Percentiles rank a stretch among this genome's conserved stretches.
These are phyloP conservation scores for Anolis sagrei DNA, from an alignment of 2,113 vertebrate genomes.

Conservation along the genomic window DNA sequence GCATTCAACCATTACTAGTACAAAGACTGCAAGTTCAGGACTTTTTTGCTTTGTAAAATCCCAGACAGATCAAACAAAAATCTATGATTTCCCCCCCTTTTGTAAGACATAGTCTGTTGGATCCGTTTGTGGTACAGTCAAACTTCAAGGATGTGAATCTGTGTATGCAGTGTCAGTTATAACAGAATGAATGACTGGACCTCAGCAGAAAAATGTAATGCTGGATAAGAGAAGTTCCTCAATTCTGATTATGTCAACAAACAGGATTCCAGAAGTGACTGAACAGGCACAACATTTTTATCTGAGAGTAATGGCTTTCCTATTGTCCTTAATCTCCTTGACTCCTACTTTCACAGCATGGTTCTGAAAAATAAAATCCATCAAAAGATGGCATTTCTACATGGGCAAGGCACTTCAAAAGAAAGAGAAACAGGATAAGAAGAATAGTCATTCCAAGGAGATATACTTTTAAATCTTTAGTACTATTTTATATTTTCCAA, in stretches of 20 bases:
- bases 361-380: slow-evolving; percentile 22
- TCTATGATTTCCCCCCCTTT: not conserved
- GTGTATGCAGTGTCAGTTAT: not conserved
- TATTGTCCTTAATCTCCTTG: not conserved
- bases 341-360: not conserved
- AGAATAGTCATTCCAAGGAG: not conserved
- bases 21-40: not conserved
- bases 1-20: too few species aligned
- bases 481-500: not conserved
- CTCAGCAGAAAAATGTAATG: not conserved
- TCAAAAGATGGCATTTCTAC: slow-evolving; percentile 12
- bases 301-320: not conserved
- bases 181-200: not conserved
- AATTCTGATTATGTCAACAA: not conserved
- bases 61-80: not conserved
- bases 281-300: not conserved
- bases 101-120: not conserved
- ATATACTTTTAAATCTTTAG: not conserved
- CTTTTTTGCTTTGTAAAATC: not conserved
- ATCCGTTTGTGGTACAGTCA: not conserved
- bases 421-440: slow-evolving; percentile 23
- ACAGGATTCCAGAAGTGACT: not conserved
- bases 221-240: not conserved
- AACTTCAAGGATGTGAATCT: not conserved
- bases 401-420: rapidly evolving